These are phyloP conservation scores for Psettodes erumei DNA, from an alignment of 2,113 vertebrate species.

Conservation along the genomic window DNA sequence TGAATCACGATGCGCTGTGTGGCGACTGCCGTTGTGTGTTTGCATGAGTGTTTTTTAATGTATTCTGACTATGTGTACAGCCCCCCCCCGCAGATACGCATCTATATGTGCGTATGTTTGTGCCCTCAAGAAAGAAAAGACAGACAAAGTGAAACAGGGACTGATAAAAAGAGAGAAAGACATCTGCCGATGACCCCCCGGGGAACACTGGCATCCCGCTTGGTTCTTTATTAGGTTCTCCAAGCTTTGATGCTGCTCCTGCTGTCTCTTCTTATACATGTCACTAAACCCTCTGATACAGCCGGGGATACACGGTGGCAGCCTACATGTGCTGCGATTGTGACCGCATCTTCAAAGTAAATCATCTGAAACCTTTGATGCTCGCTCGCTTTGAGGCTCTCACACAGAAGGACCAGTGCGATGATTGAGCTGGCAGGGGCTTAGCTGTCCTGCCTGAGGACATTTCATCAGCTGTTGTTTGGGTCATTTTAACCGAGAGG, in stretches of 20 bases:
- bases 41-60: background rate
- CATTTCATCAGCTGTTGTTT: conserved; percentile 56
- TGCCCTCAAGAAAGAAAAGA: background rate
- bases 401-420: background rate
- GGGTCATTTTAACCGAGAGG: conserved; percentile 56
- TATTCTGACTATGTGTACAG: background rate
- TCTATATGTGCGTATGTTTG: background rate
- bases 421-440: conserved; percentile 23
- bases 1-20: too few species aligned
- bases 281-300: conserved; percentile 23
- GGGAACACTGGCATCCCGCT: background rate
- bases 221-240: conserved; percentile 27
- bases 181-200: conserved; percentile 17
- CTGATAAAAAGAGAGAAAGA: background rate
- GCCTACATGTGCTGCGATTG: conserved; percentile 1
- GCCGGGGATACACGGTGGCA: background rate
- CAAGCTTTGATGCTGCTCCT: conserved; percentile 36
- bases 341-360: conserved; percentile 25
- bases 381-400: conserved; percentile 6
- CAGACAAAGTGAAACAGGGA: background rate
- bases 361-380: conserved; percentile 20
- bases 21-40: background rate
- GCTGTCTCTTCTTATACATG: conserved; percentile 23
- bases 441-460: conserved; percentile 24
- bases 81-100: background rate